Evolutionary conservation across 1,140 invertebrate genomes (phyloP).

Genomic region (Notospermus geniculatus): DNA sequence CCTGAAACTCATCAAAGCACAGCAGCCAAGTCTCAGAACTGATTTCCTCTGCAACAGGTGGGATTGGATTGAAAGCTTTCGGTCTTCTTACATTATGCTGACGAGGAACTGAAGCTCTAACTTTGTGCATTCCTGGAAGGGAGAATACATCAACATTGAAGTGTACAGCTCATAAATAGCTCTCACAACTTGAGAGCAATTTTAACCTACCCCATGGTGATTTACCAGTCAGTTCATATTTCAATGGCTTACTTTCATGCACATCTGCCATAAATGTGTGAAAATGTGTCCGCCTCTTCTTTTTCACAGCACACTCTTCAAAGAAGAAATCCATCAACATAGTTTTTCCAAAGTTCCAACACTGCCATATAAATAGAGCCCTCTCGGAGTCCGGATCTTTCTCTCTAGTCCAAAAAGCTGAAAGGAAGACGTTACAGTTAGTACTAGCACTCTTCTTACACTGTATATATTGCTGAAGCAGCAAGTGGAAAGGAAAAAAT

Average conservation of each 20-base stretch:
- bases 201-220: too few relatives aligned
- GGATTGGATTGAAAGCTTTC: slow-evolving; percentile 83
- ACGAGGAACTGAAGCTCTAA: slow-evolving; percentile 42
- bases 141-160: background rate
- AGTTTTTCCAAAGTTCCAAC: slow-evolving; percentile 71
- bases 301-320: slow-evolving; percentile 66
- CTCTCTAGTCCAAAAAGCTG: slow-evolving; percentile 15
- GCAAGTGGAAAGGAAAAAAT: background rate
- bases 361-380: slow-evolving; percentile 61
- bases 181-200: too few relatives aligned
- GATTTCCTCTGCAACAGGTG: slow-evolving; percentile 86
- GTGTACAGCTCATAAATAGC: too few relatives aligned
- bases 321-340: slow-evolving; percentile 99
- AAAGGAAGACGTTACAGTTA: slow-evolving; percentile 8
- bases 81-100: slow-evolving; percentile 34
- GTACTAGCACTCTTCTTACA: background rate
- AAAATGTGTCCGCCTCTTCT: slow-evolving; percentile 88
- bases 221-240: too few relatives aligned
- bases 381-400: slow-evolving; percentile 40
- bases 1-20: slow-evolving; percentile 99
- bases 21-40: slow-evolving; percentile 83
- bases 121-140: slow-evolving; percentile 55
- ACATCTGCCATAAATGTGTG: slow-evolving; percentile 97
- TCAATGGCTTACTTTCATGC: slow-evolving; percentile 64
- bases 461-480: slow-evolving; percentile 1